Percentiles rank a stretch among this genome's conserved stretches.
These are phyloP conservation scores for Phoebastria nigripes DNA, from an alignment of 2,797 vertebrate species.

Conservation along the genomic window DNA sequence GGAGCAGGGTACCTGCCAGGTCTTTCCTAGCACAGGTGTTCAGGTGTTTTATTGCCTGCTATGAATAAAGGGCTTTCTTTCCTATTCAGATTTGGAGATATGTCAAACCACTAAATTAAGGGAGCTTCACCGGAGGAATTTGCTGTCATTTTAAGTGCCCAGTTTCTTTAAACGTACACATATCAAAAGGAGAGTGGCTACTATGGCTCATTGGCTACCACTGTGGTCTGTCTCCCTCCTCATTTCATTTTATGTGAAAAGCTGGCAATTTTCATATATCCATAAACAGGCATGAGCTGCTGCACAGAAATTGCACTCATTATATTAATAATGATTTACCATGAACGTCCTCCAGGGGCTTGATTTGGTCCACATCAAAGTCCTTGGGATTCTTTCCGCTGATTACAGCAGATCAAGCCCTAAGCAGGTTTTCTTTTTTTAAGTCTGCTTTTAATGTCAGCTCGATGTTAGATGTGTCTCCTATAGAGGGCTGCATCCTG, in stretches of 20 bases:
- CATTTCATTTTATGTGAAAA: constrained; percentile 45
- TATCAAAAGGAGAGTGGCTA: constrained; percentile 3
- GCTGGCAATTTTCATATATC: constrained; percentile 45
- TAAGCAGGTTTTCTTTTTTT: constrained; percentile 45
- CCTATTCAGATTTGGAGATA: constrained; percentile 36
- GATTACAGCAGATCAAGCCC: constrained; percentile 58
- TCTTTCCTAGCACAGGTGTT: constrained; percentile 64
- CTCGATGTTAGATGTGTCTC: neutral
- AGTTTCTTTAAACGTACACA: neutral
- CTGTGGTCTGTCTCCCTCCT: constrained; percentile 27
- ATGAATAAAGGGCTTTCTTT: constrained; percentile 36
- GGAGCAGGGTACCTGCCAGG: constrained; percentile 58
- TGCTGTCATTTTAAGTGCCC: constrained; percentile 14
- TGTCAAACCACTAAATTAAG: constrained; percentile 38
- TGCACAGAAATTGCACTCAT: constrained; percentile 57
- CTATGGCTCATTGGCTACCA: constrained; percentile 44
- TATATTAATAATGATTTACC: constrained; percentile 69
- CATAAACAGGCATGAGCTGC: constrained; percentile 52
- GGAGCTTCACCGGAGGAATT: neutral
- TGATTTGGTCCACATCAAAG: constrained; percentile 69
- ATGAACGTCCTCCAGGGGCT: constrained; percentile 53
- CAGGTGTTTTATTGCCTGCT: constrained; percentile 49
- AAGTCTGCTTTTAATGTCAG: constrained; percentile 1
- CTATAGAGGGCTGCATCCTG: neutral
- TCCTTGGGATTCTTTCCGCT: constrained; percentile 63